phyloP scores from a whole-genome alignment of 2,888 invertebrate species.

The Formica aserva region DNA sequence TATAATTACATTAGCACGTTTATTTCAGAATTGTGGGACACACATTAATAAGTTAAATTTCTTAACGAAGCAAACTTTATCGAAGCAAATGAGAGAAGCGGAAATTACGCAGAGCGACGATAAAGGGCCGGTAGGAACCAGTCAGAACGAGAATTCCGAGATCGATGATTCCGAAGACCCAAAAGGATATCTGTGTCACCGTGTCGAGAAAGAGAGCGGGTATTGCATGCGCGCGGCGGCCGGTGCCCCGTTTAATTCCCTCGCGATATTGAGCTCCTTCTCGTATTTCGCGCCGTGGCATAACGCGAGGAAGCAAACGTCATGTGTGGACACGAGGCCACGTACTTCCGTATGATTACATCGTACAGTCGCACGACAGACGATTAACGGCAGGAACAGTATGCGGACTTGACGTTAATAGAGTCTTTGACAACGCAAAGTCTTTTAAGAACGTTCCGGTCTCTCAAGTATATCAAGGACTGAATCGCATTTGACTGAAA shows the following conservation, averaged over 20 bases:
- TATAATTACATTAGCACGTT: neutral
- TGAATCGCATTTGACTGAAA: neutral
- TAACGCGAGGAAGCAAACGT: conserved; percentile 1
- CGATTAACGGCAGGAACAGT: conserved; percentile 14
- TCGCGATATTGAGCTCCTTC: conserved; percentile 23
- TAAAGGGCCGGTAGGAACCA: neutral
- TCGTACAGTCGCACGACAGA: neutral
- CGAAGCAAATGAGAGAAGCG: neutral
- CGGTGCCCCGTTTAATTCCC: conserved; percentile 34
- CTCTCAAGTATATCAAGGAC: neutral
- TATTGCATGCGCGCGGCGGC: conserved; percentile 61
- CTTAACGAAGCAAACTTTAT: neutral
- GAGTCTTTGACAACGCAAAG: neutral
- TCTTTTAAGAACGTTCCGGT: neutral
- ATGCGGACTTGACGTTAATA: neutral
- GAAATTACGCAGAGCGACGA: neutral
- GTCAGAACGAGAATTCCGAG: conserved; percentile 43
- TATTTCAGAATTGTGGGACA: neutral
- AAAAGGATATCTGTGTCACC: conserved; percentile 52
- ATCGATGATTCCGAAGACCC: conserved; percentile 58
- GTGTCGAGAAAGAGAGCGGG: conserved; percentile 27
- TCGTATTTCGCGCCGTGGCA: conserved; percentile 42
- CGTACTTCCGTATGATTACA: conserved; percentile 42
- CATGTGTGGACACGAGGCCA: conserved; percentile 51
- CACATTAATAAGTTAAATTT: neutral